Evolutionary conservation across 2,113 vertebrate species (phyloP).

Genomic region (Athene cunicularia): DNA sequence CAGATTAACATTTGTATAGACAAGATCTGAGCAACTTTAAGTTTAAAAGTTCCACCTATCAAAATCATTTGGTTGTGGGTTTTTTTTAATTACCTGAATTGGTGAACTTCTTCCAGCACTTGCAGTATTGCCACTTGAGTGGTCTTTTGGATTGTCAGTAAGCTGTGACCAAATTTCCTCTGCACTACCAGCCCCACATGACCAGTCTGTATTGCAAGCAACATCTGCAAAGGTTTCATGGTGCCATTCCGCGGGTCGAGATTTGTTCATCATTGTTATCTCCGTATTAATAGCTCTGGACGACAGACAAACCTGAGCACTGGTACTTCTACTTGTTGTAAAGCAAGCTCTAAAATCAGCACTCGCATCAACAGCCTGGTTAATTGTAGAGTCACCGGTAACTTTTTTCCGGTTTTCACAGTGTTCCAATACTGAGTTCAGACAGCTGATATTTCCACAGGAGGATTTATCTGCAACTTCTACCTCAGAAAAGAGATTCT

Average conservation of each 20-base stretch:
- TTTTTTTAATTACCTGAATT: slow-evolving; percentile 53
- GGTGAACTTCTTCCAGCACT: neutral
- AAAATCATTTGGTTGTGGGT: neutral
- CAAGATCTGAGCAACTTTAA: neutral
- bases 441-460: neutral
- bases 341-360: slow-evolving; percentile 60
- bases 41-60: neutral
- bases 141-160: neutral
- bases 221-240: neutral
- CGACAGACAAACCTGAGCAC: neutral
- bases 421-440: fast-evolving
- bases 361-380: slow-evolving; percentile 14
- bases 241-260: neutral
- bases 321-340: slow-evolving; percentile 52
- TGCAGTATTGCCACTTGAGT: neutral
- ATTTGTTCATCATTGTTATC: slow-evolving; percentile 53
- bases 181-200: fast-evolving
- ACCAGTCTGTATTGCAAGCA: slow-evolving; percentile 53
- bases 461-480: neutral
- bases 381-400: neutral
- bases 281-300: slow-evolving; percentile 66
- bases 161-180: neutral
- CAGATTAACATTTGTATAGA: neutral
- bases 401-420: fast-evolving
- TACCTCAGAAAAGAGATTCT: neutral